phyloP scores from a whole-genome alignment of 2,797 vertebrate genomes.

The Pangasius macronema region DNA sequence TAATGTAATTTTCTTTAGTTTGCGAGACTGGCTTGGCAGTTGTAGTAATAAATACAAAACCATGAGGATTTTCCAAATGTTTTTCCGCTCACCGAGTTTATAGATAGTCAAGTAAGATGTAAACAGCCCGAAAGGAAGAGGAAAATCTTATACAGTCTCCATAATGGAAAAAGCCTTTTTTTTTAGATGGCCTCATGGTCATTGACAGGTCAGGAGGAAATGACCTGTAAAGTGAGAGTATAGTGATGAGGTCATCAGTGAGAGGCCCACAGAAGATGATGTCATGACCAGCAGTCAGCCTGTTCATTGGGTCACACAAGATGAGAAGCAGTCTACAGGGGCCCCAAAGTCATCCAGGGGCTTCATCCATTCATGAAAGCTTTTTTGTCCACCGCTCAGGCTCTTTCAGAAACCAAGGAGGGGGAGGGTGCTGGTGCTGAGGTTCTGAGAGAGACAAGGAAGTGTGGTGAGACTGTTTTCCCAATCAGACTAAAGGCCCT shows the following conservation, averaged over 20 bases:
- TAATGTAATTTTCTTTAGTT: not conserved
- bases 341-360: constrained; percentile 42
- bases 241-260: constrained; percentile 64
- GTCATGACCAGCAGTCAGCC: constrained; percentile 43
- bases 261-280: constrained; percentile 57
- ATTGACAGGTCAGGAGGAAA: constrained; percentile 59
- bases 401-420: constrained; percentile 26
- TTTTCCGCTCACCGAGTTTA: constrained; percentile 67
- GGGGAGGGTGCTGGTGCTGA: constrained; percentile 13
- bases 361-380: constrained; percentile 42
- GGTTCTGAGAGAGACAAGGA: constrained; percentile 42
- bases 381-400: constrained; percentile 38
- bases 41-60: constrained; percentile 17
- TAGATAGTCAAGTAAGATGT: constrained; percentile 53
- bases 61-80: constrained; percentile 60
- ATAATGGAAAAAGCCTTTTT: constrained; percentile 41
- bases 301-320: constrained; percentile 49
- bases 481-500: constrained; percentile 30
- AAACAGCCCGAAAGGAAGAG: constrained; percentile 63
- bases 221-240: constrained; percentile 54
- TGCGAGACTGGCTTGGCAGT: constrained; percentile 29
- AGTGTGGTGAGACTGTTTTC: constrained; percentile 50
- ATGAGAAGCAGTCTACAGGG: constrained; percentile 48
- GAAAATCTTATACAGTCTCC: constrained; percentile 61
- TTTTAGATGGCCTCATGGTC: constrained; percentile 60